Conservation (phyloP, 1,140 invertebrate species). For the Drosophila funebris region DNA sequence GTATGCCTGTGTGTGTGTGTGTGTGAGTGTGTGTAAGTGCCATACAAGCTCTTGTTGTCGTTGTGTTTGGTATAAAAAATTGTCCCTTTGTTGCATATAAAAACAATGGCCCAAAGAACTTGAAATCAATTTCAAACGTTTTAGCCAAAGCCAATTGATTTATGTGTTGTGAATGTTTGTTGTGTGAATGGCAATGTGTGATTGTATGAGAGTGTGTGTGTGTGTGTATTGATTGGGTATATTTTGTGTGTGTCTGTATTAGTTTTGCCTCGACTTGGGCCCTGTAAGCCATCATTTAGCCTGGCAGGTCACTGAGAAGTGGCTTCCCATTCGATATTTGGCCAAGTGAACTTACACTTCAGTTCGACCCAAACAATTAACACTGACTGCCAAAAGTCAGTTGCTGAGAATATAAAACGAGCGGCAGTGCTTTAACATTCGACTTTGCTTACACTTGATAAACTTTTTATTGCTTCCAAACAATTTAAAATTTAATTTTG, state of each 20-base stretch:
- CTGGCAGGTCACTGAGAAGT: constrained; percentile 47
- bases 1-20: constrained; percentile 16
- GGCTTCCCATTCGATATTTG: constrained; percentile 30
- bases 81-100: constrained; percentile 81
- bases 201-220: constrained; percentile 13
- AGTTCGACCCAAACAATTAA: constrained; percentile 69
- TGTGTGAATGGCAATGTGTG: constrained; percentile 25
- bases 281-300: constrained; percentile 39
- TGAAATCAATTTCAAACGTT: constrained; percentile 80
- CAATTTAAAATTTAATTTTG: constrained; percentile 74
- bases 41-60: constrained; percentile 58
- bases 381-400: constrained; percentile 71
- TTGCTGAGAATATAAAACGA: constrained; percentile 11
- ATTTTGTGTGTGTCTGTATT: constrained; percentile 46
- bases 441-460: constrained; percentile 68
- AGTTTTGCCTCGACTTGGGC: constrained; percentile 39
- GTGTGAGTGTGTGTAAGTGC: constrained; percentile 34
- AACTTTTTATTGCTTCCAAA: constrained; percentile 81
- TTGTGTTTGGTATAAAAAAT: constrained; percentile 70
- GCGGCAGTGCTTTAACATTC: constrained; percentile 22
- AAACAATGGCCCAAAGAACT: constrained; percentile 78
- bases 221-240: not conserved
- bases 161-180: constrained; percentile 56
- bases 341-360: not conserved
- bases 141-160: constrained; percentile 80